A percentile compares a stretch with the other conserved stretches of the same genome.
Evolutionary conservation across 2,113 vertebrate species (phyloP).

Genomic region (Cranoglanis bouderius): DNA sequence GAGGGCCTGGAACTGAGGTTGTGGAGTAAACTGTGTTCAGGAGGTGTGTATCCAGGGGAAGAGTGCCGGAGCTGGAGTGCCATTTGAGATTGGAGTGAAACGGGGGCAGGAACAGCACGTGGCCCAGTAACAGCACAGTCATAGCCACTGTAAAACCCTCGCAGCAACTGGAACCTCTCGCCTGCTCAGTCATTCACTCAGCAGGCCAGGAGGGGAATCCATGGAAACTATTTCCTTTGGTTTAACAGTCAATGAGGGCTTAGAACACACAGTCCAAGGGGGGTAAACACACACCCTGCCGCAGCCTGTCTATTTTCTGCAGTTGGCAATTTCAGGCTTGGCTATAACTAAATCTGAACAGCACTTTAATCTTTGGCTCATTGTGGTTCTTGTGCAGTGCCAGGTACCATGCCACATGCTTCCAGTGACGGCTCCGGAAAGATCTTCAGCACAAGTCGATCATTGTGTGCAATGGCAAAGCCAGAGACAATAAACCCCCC

Average conservation of each 20-base stretch:
- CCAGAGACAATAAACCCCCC: slow-evolving; percentile 28
- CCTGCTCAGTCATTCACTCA: background rate
- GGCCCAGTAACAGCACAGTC: slow-evolving; percentile 27
- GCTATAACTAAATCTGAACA: slow-evolving; percentile 40
- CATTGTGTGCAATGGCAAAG: slow-evolving; percentile 39
- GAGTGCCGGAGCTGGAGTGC: slow-evolving; percentile 7
- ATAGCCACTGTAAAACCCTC: slow-evolving; percentile 7
- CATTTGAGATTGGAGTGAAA: slow-evolving; percentile 35
- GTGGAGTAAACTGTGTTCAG: background rate
- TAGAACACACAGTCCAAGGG: slow-evolving; percentile 31
- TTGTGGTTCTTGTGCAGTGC: slow-evolving; percentile 24
- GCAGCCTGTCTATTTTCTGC: slow-evolving; percentile 22
- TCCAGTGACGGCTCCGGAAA: slow-evolving; percentile 17
- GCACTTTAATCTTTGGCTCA: slow-evolving; percentile 35
- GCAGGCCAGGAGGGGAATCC: slow-evolving; percentile 19
- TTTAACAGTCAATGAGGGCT: slow-evolving; percentile 6
- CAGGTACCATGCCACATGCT: slow-evolving; percentile 44
- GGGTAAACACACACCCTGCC: slow-evolving; percentile 29
- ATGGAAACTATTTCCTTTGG: slow-evolving; percentile 39
- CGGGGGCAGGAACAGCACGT: slow-evolving; percentile 31
- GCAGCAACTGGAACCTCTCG: background rate
- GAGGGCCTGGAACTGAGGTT: background rate
- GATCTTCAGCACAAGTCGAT: slow-evolving; percentile 28
- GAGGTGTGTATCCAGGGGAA: slow-evolving; percentile 17
- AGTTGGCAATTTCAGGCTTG: slow-evolving; percentile 28